These are phyloP conservation scores for Agrochola litura DNA, from an alignment of 2,888 invertebrate genomes.

Conservation along the genomic window DNA sequence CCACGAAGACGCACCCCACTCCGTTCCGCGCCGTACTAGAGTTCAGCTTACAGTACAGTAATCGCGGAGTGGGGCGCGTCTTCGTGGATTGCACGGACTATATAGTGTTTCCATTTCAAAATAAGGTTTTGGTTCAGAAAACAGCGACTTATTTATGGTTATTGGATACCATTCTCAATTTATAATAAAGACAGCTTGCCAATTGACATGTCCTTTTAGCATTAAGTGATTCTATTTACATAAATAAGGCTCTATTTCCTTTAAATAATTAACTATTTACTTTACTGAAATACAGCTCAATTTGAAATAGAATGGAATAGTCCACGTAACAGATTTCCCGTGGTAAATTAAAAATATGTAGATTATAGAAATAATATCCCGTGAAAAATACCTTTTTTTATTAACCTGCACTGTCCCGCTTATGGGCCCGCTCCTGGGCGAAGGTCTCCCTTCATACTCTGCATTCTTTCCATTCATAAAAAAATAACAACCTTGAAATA, in stretches of 20 bases:
- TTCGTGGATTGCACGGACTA: too few relatives aligned
- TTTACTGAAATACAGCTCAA: constrained; percentile 19
- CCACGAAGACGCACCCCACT: too few relatives aligned
- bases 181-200: neutral
- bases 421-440: too few relatives aligned
- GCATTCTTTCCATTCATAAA: too few relatives aligned
- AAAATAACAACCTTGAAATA: neutral
- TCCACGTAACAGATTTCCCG: neutral
- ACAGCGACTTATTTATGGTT: constrained; percentile 21
- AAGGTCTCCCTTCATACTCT: too few relatives aligned
- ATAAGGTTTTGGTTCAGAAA: constrained; percentile 4
- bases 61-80: too few relatives aligned
- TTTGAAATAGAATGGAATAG: neutral
- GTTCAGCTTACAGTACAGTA: too few relatives aligned
- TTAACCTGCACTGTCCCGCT: too few relatives aligned
- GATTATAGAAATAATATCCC: neutral
- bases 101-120: neutral
- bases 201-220: constrained; percentile 21
- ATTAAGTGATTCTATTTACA: constrained; percentile 15
- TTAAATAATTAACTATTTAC: constrained; percentile 13
- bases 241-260: constrained; percentile 33
- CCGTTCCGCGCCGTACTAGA: too few relatives aligned
- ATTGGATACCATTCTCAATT: constrained; percentile 21
- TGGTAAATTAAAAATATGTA: neutral
- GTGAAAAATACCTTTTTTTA: neutral